Evolutionary conservation across 2,888 invertebrate species (phyloP), one percentile per base, ranked within the genome.

Genomic region (Eurytoma adleriae): DNA sequence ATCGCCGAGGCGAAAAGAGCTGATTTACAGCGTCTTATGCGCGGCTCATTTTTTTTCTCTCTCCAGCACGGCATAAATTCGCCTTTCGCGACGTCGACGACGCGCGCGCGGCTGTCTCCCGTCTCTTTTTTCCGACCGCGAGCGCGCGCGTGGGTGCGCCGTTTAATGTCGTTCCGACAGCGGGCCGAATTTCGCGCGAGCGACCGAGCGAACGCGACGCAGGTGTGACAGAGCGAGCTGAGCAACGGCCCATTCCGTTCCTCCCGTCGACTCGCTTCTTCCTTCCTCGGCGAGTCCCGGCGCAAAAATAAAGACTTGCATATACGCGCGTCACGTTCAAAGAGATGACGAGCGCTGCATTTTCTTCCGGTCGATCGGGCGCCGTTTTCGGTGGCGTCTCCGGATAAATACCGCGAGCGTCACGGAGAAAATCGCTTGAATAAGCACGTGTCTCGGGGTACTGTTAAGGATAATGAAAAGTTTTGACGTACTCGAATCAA

Each of bases 11-110:
- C 68, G 68, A 59, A 59, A 52, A 50, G 67, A 68, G 18, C 68
- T 68, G 75, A 75, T 75, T 75, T 75, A 75, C 68, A 68, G 59
- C 68, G 61, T 27, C 67, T 62, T 57, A 66, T 54, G 24, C 54
- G 20, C 64, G 7, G n/a, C 48, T 20, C n/a, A 57, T 20, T 14
- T 68, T 14, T 40, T 24, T 20, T 5, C 50, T 62, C 59, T 74
- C 50, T 61, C 68, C 50, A 13, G 68, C 61, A 50, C 59, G 59
- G 30, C 59, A 75, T 68, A 75, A 75, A 75, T 75, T 75, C 67
- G 57, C 74, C 74, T 67, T 64, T 73, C 73, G 54, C 54, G 62
- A 62, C 61, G 50, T 18, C 72, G 54, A 72, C 30, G 62, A 71
- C 61, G 56, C 24, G 24, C 24, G 24, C 24, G 24, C 20, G 54